phyloP scores from a whole-genome alignment of 2,113 vertebrate genomes.

The Kryptolebias marmoratus region DNA sequence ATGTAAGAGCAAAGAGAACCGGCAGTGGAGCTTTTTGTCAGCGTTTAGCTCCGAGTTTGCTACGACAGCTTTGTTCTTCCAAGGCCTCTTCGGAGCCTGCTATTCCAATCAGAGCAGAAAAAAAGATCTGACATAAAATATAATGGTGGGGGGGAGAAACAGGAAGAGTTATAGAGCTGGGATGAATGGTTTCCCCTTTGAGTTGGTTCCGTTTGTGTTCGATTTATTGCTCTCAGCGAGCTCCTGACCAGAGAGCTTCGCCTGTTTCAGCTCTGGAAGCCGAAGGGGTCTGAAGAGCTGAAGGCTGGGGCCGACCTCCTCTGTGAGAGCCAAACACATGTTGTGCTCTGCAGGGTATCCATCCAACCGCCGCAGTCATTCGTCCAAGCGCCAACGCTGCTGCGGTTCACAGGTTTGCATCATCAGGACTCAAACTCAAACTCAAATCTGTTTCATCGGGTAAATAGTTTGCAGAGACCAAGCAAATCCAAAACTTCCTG shows the following conservation, averaged over 20 bases:
- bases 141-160: conserved; percentile 67
- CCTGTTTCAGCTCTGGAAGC: conserved; percentile 52
- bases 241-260: conserved; percentile 61
- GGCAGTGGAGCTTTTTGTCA: conserved; percentile 42
- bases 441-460: no score
- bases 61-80: conserved; percentile 73
- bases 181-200: conserved; percentile 77
- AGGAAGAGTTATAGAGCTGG: conserved; percentile 75
- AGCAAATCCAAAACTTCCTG: no score
- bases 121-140: conserved; percentile 73
- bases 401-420: neutral
- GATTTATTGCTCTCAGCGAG: conserved; percentile 73
- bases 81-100: conserved; percentile 72
- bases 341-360: conserved; percentile 57
- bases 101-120: conserved; percentile 73
- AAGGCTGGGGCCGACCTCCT: conserved; percentile 35
- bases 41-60: conserved; percentile 36
- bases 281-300: conserved; percentile 28
- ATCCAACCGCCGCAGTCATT: conserved; percentile 35
- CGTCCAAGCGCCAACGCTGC: conserved; percentile 25
- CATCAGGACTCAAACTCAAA: no score
- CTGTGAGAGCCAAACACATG: conserved; percentile 53
- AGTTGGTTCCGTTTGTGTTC: conserved; percentile 77
- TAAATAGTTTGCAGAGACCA: no score
- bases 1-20: neutral